These are phyloP conservation scores for Liodrosophila aerea DNA, from an alignment of 2,888 invertebrate species.

Conservation along the genomic window DNA sequence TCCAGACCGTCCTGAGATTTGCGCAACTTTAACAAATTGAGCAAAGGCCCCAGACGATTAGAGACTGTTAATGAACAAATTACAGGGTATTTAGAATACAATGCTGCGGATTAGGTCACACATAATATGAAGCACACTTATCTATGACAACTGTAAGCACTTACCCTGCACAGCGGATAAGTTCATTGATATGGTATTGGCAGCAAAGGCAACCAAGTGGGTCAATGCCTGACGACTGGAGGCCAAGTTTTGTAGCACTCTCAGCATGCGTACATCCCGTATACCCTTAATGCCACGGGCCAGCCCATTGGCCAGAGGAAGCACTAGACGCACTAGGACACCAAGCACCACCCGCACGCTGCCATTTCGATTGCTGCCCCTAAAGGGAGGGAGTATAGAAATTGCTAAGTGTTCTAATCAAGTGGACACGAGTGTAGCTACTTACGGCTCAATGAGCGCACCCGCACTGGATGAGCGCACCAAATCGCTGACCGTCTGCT, in stretches of 20 bases:
- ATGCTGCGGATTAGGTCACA: constrained; percentile 17
- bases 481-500: constrained; percentile 73
- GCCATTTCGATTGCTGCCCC: constrained; percentile 58
- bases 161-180: constrained; percentile 82
- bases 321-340: constrained; percentile 79
- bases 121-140: background rate
- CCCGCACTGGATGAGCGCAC: constrained; percentile 64
- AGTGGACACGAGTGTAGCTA: no score
- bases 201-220: constrained; percentile 81
- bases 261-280: constrained; percentile 78
- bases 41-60: constrained; percentile 80
- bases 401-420: no score
- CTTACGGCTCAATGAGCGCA: constrained; percentile 72
- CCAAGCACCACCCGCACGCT: constrained; percentile 80
- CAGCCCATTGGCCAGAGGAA: constrained; percentile 81
- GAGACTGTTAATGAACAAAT: constrained; percentile 64
- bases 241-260: constrained; percentile 75
- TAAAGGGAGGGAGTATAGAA: no score
- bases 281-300: constrained; percentile 80
- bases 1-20: constrained; percentile 76
- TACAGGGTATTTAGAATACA: constrained; percentile 34
- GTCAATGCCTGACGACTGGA: constrained; percentile 80
- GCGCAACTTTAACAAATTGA: constrained; percentile 80
- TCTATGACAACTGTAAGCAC: constrained; percentile 20
- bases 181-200: constrained; percentile 81